phyloP scores from a whole-genome alignment of 2,113 vertebrate genomes.

The Cheilinus undulatus region DNA sequence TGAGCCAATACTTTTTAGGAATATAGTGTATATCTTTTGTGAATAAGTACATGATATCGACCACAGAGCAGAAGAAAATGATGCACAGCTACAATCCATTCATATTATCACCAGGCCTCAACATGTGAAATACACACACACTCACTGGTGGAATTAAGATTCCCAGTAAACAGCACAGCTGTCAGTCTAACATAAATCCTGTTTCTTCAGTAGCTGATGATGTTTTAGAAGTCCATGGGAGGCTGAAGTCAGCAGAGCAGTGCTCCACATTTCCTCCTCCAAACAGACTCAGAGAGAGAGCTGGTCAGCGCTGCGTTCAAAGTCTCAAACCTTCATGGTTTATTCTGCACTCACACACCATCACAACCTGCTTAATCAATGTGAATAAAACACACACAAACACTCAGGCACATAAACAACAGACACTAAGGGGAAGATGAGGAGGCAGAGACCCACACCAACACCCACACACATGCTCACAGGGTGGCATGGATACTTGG shows the following conservation, averaged over 20 bases:
- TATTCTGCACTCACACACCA: constrained; percentile 21
- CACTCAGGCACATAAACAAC: constrained; percentile 12
- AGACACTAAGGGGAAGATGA: constrained; percentile 19
- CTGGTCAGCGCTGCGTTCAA: constrained; percentile 13
- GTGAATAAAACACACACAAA: constrained; percentile 13
- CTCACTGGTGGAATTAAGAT: too few species aligned
- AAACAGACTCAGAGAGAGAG: constrained; percentile 38
- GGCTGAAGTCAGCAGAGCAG: constrained; percentile 13
- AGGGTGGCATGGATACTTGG: constrained; percentile 75
- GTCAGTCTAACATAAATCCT: too few species aligned
- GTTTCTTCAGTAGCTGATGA: too few species aligned
- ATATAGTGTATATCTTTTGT: too few species aligned
- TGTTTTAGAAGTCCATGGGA: too few species aligned
- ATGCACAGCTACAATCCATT: too few species aligned
- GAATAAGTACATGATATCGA: too few species aligned
- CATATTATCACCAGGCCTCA: too few species aligned
- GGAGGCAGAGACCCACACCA: constrained; percentile 26
- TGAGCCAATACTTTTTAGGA: too few species aligned
- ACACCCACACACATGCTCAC: constrained; percentile 44
- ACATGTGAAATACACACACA: too few species aligned
- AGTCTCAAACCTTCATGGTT: constrained; percentile 29
- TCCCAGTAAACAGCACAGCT: too few species aligned
- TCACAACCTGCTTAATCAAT: constrained; percentile 38
- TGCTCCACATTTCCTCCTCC: constrained; percentile 20
- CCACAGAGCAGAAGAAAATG: too few species aligned